Evolutionary conservation across 2,797 vertebrate genomes (phyloP), one percentile per base, ranked within the genome.

Genomic region (Columba guinea): DNA sequence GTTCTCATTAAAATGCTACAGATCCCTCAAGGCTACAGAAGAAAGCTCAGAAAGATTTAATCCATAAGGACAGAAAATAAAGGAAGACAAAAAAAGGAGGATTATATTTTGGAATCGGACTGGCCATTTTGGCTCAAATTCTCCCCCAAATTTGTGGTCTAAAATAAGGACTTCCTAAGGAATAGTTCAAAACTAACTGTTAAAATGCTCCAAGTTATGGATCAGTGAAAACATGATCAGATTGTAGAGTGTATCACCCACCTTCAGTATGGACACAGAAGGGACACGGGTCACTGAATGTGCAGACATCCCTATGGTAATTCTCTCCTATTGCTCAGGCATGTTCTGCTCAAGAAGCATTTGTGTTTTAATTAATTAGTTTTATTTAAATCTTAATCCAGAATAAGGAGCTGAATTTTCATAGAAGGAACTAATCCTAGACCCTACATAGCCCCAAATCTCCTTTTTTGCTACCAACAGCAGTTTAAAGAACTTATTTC

Each of bases 401-500:
- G 83, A 93, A 76, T 46, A 76, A 88, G 77, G 30, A 86, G 63
- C 11, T 71, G 80, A 52, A 52, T 93, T 88, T 92, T 93, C 69
- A 63, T 63, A 79, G 53, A 51, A 90, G 28, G 18, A 93, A 74
- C 59, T 93, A 93, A 90, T 84, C 93, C 77, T 37, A 74, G 59
- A 87, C 70, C 78, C 60, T 64, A 67, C 83, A 60, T 3, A 82
- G 63, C 17, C 80, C 70, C 63, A 52, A 19, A 96, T 94, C 80
- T 84, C 52, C 13, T 12, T 69, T 78, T 93, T 84, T 82, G 87
- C 95, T 76, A 70, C 39, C 4, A 1, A 82, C 83, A 95, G 89
- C 93, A 94, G n/a, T 96, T 91, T 94, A 90, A 86, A 56, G 65
- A 82, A 84, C 32, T 90, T 90, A 91, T 90, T 96, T 93, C 84